phyloP scores from a whole-genome alignment of 2,797 vertebrate genomes.

The Danio choprae region DNA sequence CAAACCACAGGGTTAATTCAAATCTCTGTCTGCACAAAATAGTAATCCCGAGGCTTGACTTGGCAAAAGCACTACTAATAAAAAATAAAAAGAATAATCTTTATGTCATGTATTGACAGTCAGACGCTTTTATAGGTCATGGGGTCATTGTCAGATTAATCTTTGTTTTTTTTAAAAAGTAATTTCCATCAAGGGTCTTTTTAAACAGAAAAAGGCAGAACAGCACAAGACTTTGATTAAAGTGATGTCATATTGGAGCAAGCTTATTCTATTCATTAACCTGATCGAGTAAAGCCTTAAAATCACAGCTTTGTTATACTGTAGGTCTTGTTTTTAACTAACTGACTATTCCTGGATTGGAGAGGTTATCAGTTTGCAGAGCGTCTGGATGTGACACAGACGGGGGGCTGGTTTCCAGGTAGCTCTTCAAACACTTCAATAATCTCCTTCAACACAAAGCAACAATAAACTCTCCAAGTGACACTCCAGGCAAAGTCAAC shows the following conservation, averaged over 20 bases:
- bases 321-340: conserved; percentile 6
- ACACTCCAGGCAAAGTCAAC: conserved; percentile 39
- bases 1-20: neutral
- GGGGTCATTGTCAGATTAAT: neutral
- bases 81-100: neutral
- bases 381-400: conserved; percentile 28
- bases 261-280: conserved; percentile 31
- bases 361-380: neutral
- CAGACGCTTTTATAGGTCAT: neutral
- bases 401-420: conserved; percentile 50
- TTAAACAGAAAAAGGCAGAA: neutral
- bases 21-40: neutral
- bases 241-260: neutral
- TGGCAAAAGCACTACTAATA: neutral
- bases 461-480: conserved; percentile 39
- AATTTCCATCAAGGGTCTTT: neutral
- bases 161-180: no score
- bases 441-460: conserved; percentile 54
- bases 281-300: neutral
- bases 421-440: conserved; percentile 59
- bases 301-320: neutral
- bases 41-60: neutral
- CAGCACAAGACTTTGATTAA: conserved; percentile 19
- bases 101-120: neutral
- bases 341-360: neutral